Evolutionary conservation across 2,113 vertebrate genomes (phyloP).

Genomic region (Planiliza haematocheilus): DNA sequence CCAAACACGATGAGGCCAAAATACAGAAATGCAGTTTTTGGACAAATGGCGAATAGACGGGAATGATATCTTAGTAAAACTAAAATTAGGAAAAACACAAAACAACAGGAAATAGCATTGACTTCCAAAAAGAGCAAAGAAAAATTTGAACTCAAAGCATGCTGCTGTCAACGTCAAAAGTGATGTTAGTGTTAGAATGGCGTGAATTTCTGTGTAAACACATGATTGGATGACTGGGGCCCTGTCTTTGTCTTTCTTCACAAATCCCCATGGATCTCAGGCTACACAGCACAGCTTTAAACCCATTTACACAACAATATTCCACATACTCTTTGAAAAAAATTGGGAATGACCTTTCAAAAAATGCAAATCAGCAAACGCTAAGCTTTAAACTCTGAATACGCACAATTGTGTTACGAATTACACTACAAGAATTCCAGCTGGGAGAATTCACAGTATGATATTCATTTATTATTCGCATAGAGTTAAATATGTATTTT

Average conservation of each 20-base stretch:
- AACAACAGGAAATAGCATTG: constrained; percentile 45
- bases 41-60: constrained; percentile 81
- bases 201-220: constrained; percentile 98
- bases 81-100: constrained; percentile 30
- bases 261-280: constrained; percentile 71
- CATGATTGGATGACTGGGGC: constrained; percentile 89
- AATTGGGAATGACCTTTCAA: constrained; percentile 76
- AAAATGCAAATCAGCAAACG: not conserved
- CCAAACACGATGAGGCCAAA: constrained; percentile 92
- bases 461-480: not conserved
- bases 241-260: constrained; percentile 87
- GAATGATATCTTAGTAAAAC: constrained; percentile 62
- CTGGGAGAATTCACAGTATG: too few species aligned
- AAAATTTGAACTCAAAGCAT: constrained; percentile 71
- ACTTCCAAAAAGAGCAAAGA: constrained; percentile 51
- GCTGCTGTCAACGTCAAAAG: constrained; percentile 83
- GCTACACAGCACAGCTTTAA: constrained; percentile 57
- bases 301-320: constrained; percentile 60
- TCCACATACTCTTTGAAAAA: constrained; percentile 72
- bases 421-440: too few species aligned
- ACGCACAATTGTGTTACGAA: not conserved
- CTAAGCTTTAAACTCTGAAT: too few species aligned
- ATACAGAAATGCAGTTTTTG: constrained; percentile 81
- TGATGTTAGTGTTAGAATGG: constrained; percentile 88
- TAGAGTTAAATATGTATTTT: not conserved